Evolutionary conservation across 1,140 invertebrate species (phyloP).

Genomic region (Colletes latitarsis): DNA sequence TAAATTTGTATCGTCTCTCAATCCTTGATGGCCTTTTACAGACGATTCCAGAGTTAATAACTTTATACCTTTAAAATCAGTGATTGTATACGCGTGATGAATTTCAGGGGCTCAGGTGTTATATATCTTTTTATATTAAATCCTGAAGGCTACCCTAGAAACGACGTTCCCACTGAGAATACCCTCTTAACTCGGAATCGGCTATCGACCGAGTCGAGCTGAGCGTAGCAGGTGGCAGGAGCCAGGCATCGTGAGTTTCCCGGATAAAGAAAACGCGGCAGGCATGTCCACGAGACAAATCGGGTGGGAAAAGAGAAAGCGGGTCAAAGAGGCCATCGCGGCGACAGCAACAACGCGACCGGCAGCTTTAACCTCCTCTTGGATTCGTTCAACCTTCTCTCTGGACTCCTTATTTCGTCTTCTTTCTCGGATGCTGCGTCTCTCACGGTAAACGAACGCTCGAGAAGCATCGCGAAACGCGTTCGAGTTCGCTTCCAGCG

Average conservation of each 20-base stretch:
- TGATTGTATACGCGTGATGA: no score
- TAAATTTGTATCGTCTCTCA: no score
- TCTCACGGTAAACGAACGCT: not conserved
- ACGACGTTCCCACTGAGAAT: no score
- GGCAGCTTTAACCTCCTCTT: conserved; percentile 54
- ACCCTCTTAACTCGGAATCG: not conserved
- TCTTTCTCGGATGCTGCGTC: not conserved
- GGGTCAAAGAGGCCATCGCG: conserved; percentile 78
- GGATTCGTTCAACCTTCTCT: conserved; percentile 49
- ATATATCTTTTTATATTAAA: no score
- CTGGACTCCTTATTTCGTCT: conserved; percentile 20
- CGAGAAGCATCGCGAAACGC: not conserved
- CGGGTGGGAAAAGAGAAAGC: conserved; percentile 81
- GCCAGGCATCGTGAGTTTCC: conserved; percentile 71
- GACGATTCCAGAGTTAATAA: no score
- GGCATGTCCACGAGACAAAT: conserved; percentile 74
- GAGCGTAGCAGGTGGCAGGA: conserved; percentile 46
- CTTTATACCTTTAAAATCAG: no score
- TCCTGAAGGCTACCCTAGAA: no score
- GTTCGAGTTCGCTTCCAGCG: not conserved
- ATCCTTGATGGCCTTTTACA: no score
- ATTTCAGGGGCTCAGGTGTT: no score
- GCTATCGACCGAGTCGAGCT: not conserved
- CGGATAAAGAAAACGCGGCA: conserved; percentile 73
- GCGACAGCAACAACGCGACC: conserved; percentile 57